Evolutionary conservation across 1,140 invertebrate species (phyloP), one percentile per base, ranked within the genome.

Genomic region (Bombus picipes): DNA sequence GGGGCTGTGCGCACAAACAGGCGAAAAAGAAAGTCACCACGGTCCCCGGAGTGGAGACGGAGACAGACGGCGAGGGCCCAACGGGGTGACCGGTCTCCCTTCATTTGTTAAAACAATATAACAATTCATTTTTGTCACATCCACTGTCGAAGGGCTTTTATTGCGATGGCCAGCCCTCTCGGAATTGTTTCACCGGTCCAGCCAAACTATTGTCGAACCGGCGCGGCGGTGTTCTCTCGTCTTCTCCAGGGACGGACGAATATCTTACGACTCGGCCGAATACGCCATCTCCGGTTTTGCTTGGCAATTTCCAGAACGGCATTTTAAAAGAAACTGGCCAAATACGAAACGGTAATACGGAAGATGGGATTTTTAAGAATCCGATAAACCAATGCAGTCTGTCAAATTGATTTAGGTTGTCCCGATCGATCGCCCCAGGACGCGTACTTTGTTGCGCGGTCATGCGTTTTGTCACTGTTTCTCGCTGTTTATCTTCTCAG

Each of bases 51-150:
- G 86, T 70, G 77, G 62, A 71, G 87, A 87, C 43, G 75, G 76
- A 80, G 65, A 87, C 68, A 81, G 73, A 84, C 12, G 72, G 83
- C 59, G 81, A n/a, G 70, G 75, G 74, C 43, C 79, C 62, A 85
- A 65, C 78, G 87, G 84, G 87, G 81, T 79, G 87, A 91, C 86
- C 88, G 88, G 93, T 72, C 92, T 90, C 91, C 80, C 93, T 94
- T 94, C 94, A 94, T 94, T 94, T 94, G 93, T 94, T 94, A 92
- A 94, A 93, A 94, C 93, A 94, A 94, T 94, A 94, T 93, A 94
- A 94, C 94, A 94, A 94, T 94, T 94, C 93, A 94, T 94, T 94
- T 94, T 94, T 93, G 93, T 93, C 93, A 92, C 94, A 93, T 94
- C 86, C 90, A 88, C 90, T 91, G 92, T 93, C 93, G 92, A 92